Conservation (phyloP, 2,113 vertebrate species). For the Notechis scutatus region DNA sequence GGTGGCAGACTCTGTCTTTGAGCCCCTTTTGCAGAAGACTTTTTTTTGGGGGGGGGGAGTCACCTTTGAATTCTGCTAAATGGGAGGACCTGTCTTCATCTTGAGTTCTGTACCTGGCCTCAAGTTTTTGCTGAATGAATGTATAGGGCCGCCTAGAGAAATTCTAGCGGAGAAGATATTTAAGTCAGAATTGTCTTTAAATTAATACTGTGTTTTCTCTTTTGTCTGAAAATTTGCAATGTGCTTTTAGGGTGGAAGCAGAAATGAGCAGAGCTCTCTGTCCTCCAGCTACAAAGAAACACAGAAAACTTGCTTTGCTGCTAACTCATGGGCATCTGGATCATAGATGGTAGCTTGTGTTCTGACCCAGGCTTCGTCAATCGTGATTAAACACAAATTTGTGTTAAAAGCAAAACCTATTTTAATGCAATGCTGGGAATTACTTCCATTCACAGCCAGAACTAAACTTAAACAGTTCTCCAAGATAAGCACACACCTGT, state of each 20-base stretch:
- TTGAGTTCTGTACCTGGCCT: fast-evolving
- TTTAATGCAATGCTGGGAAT: too few relatives aligned
- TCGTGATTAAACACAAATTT: too few relatives aligned
- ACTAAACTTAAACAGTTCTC: too few relatives aligned
- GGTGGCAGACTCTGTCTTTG: background rate
- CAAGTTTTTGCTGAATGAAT: background rate
- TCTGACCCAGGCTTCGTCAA: too few relatives aligned
- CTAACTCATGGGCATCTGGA: background rate
- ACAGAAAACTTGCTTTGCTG: background rate
- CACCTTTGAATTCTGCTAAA: background rate
- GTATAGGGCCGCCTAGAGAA: background rate
- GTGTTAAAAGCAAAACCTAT: too few relatives aligned
- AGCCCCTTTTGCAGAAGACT: background rate
- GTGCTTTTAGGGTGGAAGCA: background rate
- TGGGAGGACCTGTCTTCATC: background rate
- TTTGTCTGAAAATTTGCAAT: background rate
- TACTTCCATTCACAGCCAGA: too few relatives aligned
- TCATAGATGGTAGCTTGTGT: background rate
- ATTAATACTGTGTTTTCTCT: background rate
- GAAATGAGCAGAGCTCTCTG: background rate
- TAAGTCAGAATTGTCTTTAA: background rate
- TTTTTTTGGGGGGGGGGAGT: too few relatives aligned
- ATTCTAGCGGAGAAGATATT: background rate
- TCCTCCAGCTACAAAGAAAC: background rate
- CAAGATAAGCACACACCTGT: too few relatives aligned